Base-by-base conservation (phyloP, 92 coral and sea anemone genomes). In the Heliopora coerulea region DNA sequence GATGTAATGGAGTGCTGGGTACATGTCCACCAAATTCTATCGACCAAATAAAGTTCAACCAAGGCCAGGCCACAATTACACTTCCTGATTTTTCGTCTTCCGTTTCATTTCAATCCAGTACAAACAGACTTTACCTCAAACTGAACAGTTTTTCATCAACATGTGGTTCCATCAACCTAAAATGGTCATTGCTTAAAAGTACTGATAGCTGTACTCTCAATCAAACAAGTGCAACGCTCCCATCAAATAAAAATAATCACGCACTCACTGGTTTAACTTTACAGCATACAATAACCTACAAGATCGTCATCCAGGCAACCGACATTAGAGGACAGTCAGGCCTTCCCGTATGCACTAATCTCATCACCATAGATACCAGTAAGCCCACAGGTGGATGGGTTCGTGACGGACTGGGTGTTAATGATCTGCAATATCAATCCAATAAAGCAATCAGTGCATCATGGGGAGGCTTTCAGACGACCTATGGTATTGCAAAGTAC, bases 401-500 rank as follows among this genome's bases (percentile, higher is more conserved):
- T 32, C 84, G 87, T 57, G 99, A 95, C 34, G 97, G 97, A 17
- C 68, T 73, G 52, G 99, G 96, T 3, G 65, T 86, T 17, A 73
- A 85, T 23, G 99, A 95, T 68, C 79, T 86, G 24, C 88, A 79
- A 79, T 95, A 80, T 83, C 99, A 95, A 73, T 73, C 89, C 44
- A 74, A 83, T 59, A 90, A 84, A 57, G 42, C 73, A 15, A 75
- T 95, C 12, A 70, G 86, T 48, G 99, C 91, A 31, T 86, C 86
- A 78, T 95, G 96, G 99, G 99, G 99, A 26, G 99, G 99, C 14
- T 85, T 95, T n/a, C 73, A 73, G 23, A 82, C 88, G 27, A 79
- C 80, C 32, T 74, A 90, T 44, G 99, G 99, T 20, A 86, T 89
- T 28, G 83, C 68, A 39, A 87, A 82, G 72, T 95, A 90, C 65